Evolutionary conservation across 2,888 invertebrate species (phyloP), one percentile per base, ranked within the genome.

Genomic region (Drosophila mayaguana): DNA sequence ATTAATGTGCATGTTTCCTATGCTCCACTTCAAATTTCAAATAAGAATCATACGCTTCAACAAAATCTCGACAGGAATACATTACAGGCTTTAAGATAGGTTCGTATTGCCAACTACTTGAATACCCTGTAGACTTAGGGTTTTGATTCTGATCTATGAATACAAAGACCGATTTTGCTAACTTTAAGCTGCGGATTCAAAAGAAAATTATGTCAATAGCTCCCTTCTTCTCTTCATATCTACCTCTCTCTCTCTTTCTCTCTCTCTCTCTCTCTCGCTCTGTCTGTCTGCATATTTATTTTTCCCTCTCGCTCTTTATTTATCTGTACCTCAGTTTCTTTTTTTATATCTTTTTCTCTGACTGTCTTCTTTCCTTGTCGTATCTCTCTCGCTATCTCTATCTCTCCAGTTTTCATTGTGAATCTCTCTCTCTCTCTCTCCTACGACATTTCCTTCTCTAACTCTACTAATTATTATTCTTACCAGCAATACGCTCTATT

Each of bases 1-100:
- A 75, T 78, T 75, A 80, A 75, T 72, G 72, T 67, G 57, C 54
- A 64, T 63, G 59, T 66, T 79, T 66, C 46, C 22, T 16, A 18
- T 22, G 18, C 25, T 36, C 28, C 28, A 28, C 32, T 63, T 48
- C 3, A 55, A 53, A 60, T 59, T 62, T 38, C 32, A 40, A 55
- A 50, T 48, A 46, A 25, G 45, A 28, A 56, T 63, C 38, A 73
- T 71, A 16, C 57, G 77, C 63, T 60, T 45, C 22, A 63, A 7
- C 36, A 20, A 56, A 51, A 60, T 18, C 36, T 36, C 46, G 56
- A 45, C 48, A 34, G 8, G 22, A 40, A 65, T 62, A 50, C 11
- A 48, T 63, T 61, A 45, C 14, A 18, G 16, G 32, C 9, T 57
- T 40, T 40, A 11, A 32, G 12, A 12, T n/a, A 22, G 22, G 14